Evolutionary conservation across 2,113 vertebrate genomes (phyloP), one percentile per base, ranked within the genome.

Genomic region (Brachyhypopomus gauderio): DNA sequence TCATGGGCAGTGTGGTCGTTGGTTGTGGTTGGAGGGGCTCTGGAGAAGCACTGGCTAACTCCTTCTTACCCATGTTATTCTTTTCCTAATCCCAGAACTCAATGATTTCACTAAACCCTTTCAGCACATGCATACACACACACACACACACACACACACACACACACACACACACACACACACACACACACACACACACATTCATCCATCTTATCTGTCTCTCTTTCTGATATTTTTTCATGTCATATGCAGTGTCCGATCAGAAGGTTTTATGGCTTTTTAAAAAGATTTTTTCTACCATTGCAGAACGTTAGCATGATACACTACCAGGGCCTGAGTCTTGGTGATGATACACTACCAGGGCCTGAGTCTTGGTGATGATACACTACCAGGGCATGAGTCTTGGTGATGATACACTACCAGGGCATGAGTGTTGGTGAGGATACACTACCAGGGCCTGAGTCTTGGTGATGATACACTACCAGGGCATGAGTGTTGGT

Each of bases 1-100:
- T 77, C 64, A 38, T 58, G 55, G 38, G 45, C 25, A 36, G 55
- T n/a, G 19, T 82, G 64, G 69, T 52, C 64, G 12, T 73, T 34
- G 20, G 22, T 72, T 83, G 80, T 72, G 80, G 77, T 85, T 60
- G 22, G 22, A 64, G 58, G 6, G 30, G 75, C n/a, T 77, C 25
- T 73, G 58, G 41, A 71, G 36, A 71, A 62, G 55, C 56, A 34
- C 22, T 75, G 75, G 71, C 55, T 78, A 63, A 41, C 62, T 77
- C 76, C 75, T 36, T 56, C 52, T 66, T 59, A 60, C 30, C 55
- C 25, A 36, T 27, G 55, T 70, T 85, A 77, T 81, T 45, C 30
- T 81, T 85, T 17, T 58, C 25, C 79, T 82, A 85, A 82, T 81
- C 79, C 75, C 70, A 27, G 70, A 85, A 38, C 64, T 76, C 38